Evolutionary conservation across 2,888 invertebrate genomes (phyloP), one percentile per base, ranked within the genome.

Genomic region (Ptychoptera albimana): DNA sequence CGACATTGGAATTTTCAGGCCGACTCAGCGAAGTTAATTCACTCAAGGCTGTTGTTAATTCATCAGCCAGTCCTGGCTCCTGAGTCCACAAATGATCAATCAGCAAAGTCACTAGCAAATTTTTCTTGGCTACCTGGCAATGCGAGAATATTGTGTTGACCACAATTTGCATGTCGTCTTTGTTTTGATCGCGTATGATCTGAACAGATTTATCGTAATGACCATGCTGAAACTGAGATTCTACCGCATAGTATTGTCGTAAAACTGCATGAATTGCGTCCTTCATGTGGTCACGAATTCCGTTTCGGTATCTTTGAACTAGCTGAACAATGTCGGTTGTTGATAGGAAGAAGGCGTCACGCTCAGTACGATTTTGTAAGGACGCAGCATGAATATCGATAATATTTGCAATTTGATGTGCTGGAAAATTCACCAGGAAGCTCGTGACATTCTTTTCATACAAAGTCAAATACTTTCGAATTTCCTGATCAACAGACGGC

Each of bases 151-250:
- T 92, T n/a, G 82, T 86, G 10, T 77, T 79, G 3, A 85, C 82
- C 0, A 94, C 91, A 1, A 78, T 77, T 37, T 77, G 74, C 77
- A 91, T 88, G 57, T 94, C 88, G 53, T 94, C 94, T 64, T 94
- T 94, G 63, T 88, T 76, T 44, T 79, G 80, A 32, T 93, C 92
- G 3, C 92, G 74, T 4, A 97, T 67, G 2, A 83, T 74, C 10
- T 86, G 82, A 10, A 96, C 93, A 60, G 96, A 94, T 61, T 96
- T 97, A 66, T 98, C 97, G 64, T 96, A 97, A 49, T 91, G 92
- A 13, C 88, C 88, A 47, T 86, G 76, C 61, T 96, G 96, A 68
- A 98, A 98, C 60, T 94, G 88, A 44, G 82, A 82, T 60, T 98
- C 97, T 0, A 94, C 93, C 41, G 82, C 82, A 57, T 88, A 84